Evolutionary conservation across 2,113 vertebrate genomes (phyloP), one percentile per base, ranked within the genome.

Genomic region (Nannospalax galili): DNA sequence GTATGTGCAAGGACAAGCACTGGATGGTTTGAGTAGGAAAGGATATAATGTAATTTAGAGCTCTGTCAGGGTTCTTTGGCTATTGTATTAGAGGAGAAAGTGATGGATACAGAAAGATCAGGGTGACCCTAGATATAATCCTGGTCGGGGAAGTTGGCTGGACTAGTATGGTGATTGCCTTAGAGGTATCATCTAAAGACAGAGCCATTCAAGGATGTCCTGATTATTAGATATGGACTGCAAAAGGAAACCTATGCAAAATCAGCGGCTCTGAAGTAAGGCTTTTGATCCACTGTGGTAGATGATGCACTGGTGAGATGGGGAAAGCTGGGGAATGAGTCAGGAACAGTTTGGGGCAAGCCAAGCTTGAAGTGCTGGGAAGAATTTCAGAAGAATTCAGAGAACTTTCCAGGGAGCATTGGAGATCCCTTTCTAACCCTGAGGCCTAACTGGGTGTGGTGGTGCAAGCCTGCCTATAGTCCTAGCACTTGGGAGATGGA

Each of bases 11-110:
- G 74, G 12, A 40, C 42, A 30, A 35, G 26, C 7, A 7, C 37
- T 19, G 16, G 35, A 56, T 12, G 24, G 10, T 26, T 6, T 16
- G 35, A 80, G 10, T 35, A 10, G 22, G 52, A 62, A 48, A 35
- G 22, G 22, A 7, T 3, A 0, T 1, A 7, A 45, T 19, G 3
- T 28, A 32, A 14, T n/a, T 28, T 48, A 30, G 40, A 19, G 17
- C 40, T 84, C 32, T 65, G 69, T 10, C 24, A 7, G 45, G 9
- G 52, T 58, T 19, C 26, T 48, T 62, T 62, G 52, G 70, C 64
- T 78, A 10, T 28, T 74, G 3, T 28, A 5, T 17, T 60, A 19
- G 62, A 58, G 52, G 74, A 22, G 0, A 56, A n/a, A 86, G 42
- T 32, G 28, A 4, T 11, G 17, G 74, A 22, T 35, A 16, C 26